Evolutionary conservation across 2,888 invertebrate species (phyloP).

Genomic region (Nemoura dubitans): DNA sequence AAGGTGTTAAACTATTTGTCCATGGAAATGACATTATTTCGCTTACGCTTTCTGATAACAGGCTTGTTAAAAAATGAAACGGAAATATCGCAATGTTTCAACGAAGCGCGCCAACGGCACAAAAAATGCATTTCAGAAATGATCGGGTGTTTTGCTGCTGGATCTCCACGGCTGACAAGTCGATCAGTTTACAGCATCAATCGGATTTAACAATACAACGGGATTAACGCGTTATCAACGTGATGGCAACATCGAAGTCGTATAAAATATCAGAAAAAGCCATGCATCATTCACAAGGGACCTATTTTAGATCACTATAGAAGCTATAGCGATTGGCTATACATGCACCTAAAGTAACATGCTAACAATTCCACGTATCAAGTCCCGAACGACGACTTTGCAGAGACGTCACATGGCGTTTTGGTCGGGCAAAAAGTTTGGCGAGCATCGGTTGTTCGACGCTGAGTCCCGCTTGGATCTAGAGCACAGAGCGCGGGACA

Average conservation of each 20-base stretch:
- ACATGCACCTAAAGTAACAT: no score
- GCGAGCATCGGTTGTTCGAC: background rate
- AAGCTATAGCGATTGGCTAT: no score
- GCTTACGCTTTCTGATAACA: background rate
- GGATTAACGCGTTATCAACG: background rate
- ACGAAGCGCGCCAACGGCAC: no score
- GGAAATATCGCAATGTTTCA: no score
- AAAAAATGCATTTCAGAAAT: no score
- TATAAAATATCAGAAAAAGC: background rate
- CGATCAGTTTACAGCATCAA: background rate
- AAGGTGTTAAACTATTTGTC: background rate
- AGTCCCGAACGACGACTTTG: no score
- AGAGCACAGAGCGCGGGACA: background rate
- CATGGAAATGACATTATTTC: constrained; percentile 1
- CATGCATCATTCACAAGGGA: no score
- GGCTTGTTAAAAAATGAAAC: background rate
- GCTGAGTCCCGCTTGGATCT: background rate
- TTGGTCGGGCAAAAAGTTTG: background rate
- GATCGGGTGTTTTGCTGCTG: no score
- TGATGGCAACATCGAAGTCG: background rate
- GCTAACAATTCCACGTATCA: no score
- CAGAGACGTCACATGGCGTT: background rate
- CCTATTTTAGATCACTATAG: no score
- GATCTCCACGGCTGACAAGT: no score
- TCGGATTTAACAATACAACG: background rate